Percentiles rank a stretch among this genome's conserved stretches.
phyloP scores from a whole-genome alignment of 2,888 invertebrate species.

The Carpatolechia fugitivella region DNA sequence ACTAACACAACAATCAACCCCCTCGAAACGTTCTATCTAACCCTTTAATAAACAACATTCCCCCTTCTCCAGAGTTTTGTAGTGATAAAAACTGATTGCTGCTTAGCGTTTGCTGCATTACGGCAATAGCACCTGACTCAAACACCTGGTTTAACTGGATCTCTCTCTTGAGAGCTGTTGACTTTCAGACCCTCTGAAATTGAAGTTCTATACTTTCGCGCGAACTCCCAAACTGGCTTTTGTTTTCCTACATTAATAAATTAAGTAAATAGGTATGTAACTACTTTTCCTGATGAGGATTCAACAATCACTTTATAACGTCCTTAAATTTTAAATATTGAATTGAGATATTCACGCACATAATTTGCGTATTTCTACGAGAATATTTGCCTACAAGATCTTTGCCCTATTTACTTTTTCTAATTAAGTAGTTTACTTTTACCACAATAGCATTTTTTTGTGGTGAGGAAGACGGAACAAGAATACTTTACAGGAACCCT shows the following conservation, averaged over 20 bases:
- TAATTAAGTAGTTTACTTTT: too few relatives aligned
- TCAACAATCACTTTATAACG: too few relatives aligned
- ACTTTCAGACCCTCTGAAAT: background rate
- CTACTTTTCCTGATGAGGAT: too few relatives aligned
- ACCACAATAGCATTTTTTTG: too few relatives aligned
- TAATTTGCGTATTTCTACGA: too few relatives aligned
- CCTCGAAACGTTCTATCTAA: background rate
- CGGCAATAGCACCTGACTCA: slow-evolving; percentile 1
- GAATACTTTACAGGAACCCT: too few relatives aligned
- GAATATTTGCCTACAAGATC: too few relatives aligned
- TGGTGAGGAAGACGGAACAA: too few relatives aligned
- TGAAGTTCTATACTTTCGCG: background rate
- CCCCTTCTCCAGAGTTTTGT: background rate
- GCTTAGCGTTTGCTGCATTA: slow-evolving; percentile 3
- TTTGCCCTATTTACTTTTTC: too few relatives aligned
- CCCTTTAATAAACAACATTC: slow-evolving; percentile 3
- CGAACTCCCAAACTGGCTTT: background rate
- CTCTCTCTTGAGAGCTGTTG: background rate
- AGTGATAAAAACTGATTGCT: slow-evolving; percentile 10
- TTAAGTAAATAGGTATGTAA: background rate
- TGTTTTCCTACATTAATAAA: background rate
- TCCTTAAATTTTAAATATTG: too few relatives aligned
- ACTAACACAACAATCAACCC: too few relatives aligned
- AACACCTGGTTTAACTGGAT: slow-evolving; percentile 1
- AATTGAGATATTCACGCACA: too few relatives aligned